Percentiles rank a stretch among this genome's conserved stretches.
Conservation (phyloP, 2,888 invertebrate genomes). For the Mactromeris polynyma region DNA sequence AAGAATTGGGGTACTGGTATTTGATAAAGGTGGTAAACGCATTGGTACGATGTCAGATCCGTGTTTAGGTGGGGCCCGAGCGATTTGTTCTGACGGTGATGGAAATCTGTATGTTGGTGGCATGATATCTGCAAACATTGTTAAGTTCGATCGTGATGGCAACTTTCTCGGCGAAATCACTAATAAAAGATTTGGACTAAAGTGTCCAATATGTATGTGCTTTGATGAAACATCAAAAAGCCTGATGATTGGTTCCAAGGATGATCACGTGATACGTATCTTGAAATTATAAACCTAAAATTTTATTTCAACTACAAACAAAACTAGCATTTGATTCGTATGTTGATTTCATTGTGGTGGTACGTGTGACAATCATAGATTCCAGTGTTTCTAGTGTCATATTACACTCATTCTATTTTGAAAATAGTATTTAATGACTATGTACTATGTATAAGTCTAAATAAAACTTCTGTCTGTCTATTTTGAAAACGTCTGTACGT, state of each 20-base stretch:
- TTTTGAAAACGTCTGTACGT: too few relatives aligned
- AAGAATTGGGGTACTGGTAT: neutral
- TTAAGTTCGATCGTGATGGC: neutral
- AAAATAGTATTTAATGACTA: too few relatives aligned
- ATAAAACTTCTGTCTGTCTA: too few relatives aligned
- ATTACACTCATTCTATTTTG: too few relatives aligned
- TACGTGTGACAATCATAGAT: too few relatives aligned
- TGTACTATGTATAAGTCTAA: too few relatives aligned
- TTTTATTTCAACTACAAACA: neutral
- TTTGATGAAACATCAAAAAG: neutral
- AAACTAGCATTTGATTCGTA: too few relatives aligned
- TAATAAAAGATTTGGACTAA: neutral
- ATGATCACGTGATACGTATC: neutral
- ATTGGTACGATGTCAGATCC: neutral
- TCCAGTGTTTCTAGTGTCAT: too few relatives aligned
- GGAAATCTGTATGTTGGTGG: conserved; percentile 23
- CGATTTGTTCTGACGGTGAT: neutral
- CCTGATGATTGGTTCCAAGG: neutral
- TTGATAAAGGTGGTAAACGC: neutral
- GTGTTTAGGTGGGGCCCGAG: neutral
- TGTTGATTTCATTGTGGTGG: too few relatives aligned
- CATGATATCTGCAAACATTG: neutral
- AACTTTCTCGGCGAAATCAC: conserved; percentile 3
- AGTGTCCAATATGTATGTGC: conserved; percentile 8
- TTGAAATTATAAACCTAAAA: neutral